These are phyloP conservation scores for Philonicus albiceps DNA, from an alignment of 2,888 invertebrate genomes.

Conservation along the genomic window DNA sequence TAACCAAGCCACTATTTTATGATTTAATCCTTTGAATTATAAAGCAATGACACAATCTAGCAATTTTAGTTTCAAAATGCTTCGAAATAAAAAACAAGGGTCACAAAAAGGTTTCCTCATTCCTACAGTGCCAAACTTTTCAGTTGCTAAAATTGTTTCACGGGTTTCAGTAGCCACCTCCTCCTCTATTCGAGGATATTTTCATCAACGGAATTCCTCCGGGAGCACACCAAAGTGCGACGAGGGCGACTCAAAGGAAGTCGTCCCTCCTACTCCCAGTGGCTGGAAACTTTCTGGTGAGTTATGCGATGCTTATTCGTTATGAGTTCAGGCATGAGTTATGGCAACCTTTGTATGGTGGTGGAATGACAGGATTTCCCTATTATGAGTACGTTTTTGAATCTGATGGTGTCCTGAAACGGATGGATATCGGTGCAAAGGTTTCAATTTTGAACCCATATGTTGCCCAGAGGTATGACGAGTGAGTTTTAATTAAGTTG, in stretches of 20 bases:
- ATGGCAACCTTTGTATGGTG: background rate
- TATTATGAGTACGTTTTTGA: background rate
- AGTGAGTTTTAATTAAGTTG: conserved; percentile 23
- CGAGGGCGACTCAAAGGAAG: background rate
- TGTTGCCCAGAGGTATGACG: background rate
- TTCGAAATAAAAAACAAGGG: background rate
- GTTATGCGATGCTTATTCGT: conserved; percentile 13
- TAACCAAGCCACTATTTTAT: too few relatives aligned
- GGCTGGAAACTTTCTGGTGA: background rate
- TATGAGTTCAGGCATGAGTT: background rate
- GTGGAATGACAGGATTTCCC: conserved; percentile 4
- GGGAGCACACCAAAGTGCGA: background rate
- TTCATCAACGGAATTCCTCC: background rate
- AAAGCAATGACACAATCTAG: background rate
- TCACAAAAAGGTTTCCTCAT: background rate
- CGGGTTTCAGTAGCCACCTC: background rate
- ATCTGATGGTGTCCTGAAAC: background rate
- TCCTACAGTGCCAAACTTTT: background rate
- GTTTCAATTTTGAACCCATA: background rate
- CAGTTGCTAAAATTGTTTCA: background rate
- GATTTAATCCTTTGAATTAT: background rate
- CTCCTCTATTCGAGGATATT: background rate
- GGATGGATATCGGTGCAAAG: conserved; percentile 10
- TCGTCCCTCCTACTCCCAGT: background rate
- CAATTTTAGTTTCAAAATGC: background rate